Conservation (phyloP, 2,797 vertebrate genomes). For the Ciconia nigra region DNA sequence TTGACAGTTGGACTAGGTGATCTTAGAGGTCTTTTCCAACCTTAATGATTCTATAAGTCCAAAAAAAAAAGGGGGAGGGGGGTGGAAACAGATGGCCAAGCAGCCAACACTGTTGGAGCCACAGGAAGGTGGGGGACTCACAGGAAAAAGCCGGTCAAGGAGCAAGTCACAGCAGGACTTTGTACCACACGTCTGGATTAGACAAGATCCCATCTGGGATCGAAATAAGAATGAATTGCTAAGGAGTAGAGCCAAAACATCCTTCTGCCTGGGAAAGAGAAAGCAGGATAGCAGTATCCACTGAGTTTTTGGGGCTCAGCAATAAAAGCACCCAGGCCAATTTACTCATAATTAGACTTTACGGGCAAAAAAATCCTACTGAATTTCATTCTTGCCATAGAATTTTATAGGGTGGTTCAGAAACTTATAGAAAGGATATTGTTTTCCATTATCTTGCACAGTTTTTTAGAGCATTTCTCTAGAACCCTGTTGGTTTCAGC, state of each 20-base stretch:
- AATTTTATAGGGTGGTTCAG: background rate
- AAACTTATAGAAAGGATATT: background rate
- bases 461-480: constrained; percentile 24
- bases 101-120: background rate
- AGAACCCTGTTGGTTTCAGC: constrained; percentile 43
- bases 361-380: background rate
- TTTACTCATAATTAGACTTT: background rate
- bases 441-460: background rate
- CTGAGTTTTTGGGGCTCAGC: background rate
- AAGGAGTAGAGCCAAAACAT: background rate
- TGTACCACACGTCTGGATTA: background rate
- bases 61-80: fast-evolving
- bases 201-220: background rate
- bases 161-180: background rate
- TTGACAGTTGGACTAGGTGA: no score
- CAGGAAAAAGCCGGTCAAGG: fast-evolving
- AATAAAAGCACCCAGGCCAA: background rate
- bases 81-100: background rate
- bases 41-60: no score
- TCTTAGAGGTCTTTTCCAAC: no score
- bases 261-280: background rate
- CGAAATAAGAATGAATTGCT: fast-evolving
- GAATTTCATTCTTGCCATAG: background rate
- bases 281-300: background rate
- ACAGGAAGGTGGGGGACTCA: background rate